These are phyloP conservation scores for Scophthalmus maximus DNA, from an alignment of 2,113 vertebrate genomes.

Conservation along the genomic window DNA sequence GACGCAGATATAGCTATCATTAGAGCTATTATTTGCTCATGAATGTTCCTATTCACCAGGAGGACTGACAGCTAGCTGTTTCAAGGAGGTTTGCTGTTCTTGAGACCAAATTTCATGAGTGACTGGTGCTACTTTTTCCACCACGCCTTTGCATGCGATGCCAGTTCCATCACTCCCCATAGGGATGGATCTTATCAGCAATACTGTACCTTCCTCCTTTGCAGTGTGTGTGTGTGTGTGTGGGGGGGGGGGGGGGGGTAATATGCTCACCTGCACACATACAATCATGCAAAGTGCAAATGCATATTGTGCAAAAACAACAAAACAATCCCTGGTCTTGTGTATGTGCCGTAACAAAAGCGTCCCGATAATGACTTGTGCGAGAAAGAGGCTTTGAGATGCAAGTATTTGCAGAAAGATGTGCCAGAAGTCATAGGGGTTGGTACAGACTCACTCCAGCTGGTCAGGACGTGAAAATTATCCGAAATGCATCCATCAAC, in stretches of 20 bases:
- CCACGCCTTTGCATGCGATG: conserved; percentile 28
- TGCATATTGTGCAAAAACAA: conserved; percentile 23
- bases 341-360: conserved; percentile 47
- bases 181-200: conserved; percentile 63
- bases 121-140: not conserved
- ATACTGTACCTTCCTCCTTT: not conserved
- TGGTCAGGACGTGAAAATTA: conserved; percentile 58
- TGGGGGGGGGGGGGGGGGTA: not conserved
- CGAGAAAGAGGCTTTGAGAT: too few relatives aligned
- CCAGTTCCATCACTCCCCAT: conserved; percentile 20
- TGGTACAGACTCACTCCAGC: conserved; percentile 42
- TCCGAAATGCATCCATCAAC: conserved; percentile 70
- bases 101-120: not conserved
- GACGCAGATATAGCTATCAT: conserved; percentile 14
- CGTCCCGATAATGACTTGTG: conserved; percentile 44
- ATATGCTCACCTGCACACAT: conserved; percentile 19
- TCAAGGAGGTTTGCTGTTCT: conserved; percentile 15
- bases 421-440: conserved; percentile 55
- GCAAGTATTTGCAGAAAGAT: conserved; percentile 70
- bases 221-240: too few relatives aligned
- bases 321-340: not conserved
- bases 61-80: not conserved
- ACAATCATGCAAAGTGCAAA: conserved; percentile 7
- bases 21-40: too few relatives aligned
- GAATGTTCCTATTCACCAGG: conserved; percentile 18